These are phyloP conservation scores for Micrasema longulum DNA, from an alignment of 1,140 invertebrate species.

Conservation along the genomic window DNA sequence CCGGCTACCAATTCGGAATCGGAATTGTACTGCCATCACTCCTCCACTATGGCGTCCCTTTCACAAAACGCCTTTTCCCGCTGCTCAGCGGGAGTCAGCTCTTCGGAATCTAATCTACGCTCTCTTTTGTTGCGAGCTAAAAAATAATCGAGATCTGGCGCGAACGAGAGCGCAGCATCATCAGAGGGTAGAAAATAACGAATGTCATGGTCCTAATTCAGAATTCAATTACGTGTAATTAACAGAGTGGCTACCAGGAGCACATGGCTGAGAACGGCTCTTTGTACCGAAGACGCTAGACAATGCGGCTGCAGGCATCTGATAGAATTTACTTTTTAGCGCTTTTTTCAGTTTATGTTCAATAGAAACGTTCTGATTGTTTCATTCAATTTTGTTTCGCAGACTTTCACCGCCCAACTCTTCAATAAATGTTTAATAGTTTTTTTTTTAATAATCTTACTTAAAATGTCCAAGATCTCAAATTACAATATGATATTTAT, in stretches of 20 bases:
- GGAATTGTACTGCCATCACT: conserved; percentile 31
- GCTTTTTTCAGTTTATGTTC: too few relatives aligned
- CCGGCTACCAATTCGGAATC: conserved; percentile 35
- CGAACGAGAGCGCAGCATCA: conserved; percentile 28
- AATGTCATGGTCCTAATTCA: conserved; percentile 54
- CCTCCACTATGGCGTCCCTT: conserved; percentile 6
- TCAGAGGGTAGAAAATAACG: conserved; percentile 49
- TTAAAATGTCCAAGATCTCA: too few relatives aligned
- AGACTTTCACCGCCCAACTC: too few relatives aligned
- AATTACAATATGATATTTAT: too few relatives aligned
- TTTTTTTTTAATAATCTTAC: too few relatives aligned
- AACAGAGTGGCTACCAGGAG: conserved; percentile 50
- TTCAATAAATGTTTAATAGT: too few relatives aligned
- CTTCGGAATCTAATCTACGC: conserved; percentile 53
- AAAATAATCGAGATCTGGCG: conserved; percentile 46
- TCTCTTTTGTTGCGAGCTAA: conserved; percentile 43
- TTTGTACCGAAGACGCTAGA: conserved; percentile 27
- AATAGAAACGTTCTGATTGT: too few relatives aligned
- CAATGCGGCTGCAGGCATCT: conserved; percentile 31
- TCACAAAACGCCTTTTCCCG: conserved; percentile 33
- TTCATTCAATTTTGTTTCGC: too few relatives aligned
- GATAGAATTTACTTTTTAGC: conserved; percentile 29
- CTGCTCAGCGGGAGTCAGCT: conserved; percentile 44
- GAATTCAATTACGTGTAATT: conserved; percentile 55
- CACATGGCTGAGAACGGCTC: conserved; percentile 26